Base-by-base conservation (phyloP, 2,113 vertebrate species). In the Bos indicus region DNA sequence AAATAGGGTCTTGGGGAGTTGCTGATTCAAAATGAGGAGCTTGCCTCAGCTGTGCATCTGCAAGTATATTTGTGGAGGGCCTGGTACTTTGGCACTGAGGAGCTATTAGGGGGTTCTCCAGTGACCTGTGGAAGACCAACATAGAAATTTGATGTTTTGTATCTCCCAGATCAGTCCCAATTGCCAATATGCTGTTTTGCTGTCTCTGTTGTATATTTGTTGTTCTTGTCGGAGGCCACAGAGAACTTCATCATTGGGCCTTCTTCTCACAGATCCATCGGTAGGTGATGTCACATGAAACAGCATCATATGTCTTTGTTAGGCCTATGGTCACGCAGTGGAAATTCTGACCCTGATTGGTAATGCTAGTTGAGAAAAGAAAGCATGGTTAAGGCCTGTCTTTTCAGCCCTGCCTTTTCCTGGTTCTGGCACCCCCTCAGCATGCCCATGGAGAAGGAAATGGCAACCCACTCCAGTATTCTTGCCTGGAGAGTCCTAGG, bases 251-350 rank as follows among this genome's bases (percentile, higher is more conserved):
- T 98, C 78, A 93, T 2, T 36, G 33, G 52, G 87, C 43, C 10
- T 2, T 52, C 84, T 83, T 92, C 74, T 98, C 97, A 0, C 98
- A 98, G 96, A 98, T 98, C 92, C 95, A 97, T 36, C 87, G 98
- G 64, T 96, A 87, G 10, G 3, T 60, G 36, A 46, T 23, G 40
- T 97, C 74, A 85, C 98, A 98, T 0, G 26, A 59, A 10, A 59
- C 94, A 33, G 97, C 90, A 59, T 98, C 97, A 1, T 90, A 96
- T 54, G 98, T 97, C 40, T 71, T 95, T 80, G 97, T 96, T 36
- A 98, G 90, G 43, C 97, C 98, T 62, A 98, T 97, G 43, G 97
- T 98, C 90, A n/a, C 97, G 46, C 97, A 98, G 80, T 97, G 52
- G 94, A 98, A 98, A 85, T 93, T 36, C 56, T 83, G 71, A 33